Evolutionary conservation across 2,888 invertebrate species (phyloP).

Genomic region (Rutpela maculata): DNA sequence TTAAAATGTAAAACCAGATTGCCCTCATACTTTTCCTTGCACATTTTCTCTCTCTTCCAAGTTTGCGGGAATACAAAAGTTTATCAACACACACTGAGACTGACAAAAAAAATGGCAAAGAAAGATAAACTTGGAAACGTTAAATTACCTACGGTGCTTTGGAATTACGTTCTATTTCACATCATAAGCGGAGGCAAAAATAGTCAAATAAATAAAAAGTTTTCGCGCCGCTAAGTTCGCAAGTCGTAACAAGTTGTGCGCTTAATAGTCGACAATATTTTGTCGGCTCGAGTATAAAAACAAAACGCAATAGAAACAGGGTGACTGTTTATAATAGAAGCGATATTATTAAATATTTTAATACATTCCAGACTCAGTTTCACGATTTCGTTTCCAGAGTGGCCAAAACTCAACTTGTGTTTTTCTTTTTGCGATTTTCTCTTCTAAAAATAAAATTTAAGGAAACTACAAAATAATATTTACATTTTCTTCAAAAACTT

Average conservation of each 20-base stretch:
- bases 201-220: conserved; percentile 59
- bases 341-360: not conserved
- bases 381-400: too few relatives aligned
- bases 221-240: conserved; percentile 54
- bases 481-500: too few relatives aligned
- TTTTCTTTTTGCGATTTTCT: too few relatives aligned
- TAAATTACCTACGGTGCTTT: conserved; percentile 58
- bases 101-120: conserved; percentile 2
- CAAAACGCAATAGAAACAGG: not conserved
- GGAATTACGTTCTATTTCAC: conserved; percentile 56
- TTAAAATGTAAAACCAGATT: not conserved
- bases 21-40: not conserved
- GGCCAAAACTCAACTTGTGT: too few relatives aligned
- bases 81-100: conserved; percentile 18
- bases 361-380: too few relatives aligned
- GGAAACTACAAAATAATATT: too few relatives aligned
- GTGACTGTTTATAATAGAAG: not conserved
- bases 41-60: not conserved
- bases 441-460: too few relatives aligned
- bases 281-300: conserved; percentile 7
- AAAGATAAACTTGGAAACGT: conserved; percentile 45
- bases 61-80: not conserved
- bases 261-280: conserved; percentile 55
- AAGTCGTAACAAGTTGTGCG: conserved; percentile 56
- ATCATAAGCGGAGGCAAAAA: conserved; percentile 58